Evolutionary conservation across 2,888 invertebrate species (phyloP), one percentile per base, ranked within the genome.

Genomic region (Tenthredo scrophulariae): DNA sequence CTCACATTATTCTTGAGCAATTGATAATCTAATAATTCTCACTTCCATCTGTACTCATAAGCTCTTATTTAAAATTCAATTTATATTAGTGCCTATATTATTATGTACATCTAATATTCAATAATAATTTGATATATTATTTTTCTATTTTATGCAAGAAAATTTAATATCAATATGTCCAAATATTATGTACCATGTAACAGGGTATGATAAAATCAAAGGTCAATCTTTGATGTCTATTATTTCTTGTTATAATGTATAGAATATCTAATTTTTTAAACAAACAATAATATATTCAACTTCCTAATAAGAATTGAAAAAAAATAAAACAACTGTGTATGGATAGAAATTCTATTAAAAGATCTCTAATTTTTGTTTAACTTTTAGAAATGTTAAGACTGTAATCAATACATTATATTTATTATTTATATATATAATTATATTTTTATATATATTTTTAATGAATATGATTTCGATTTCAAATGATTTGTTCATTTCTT

Each of bases 401-500:
- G 72, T 67, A 84, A 84, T 84, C 84, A 67, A 62, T 46, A 82
- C 40, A n/a, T 72, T 72, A 84, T 70, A 84, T 70, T 54, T 80
- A 72, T 85, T 85, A 85, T 82, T 72, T 75, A 84, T 84, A 84
- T 72, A 62, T 85, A 86, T 67, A 85, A 83, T 77, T 54, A 77
- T 86, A 62, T 43, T 58, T 77, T 85, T 84, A 86, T 86, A 86
- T 85, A 87, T 84, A 79, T 72, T 84, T 54, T 54, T 84, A 84
- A 84, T 74, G 86, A 86, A 86, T 86, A 87, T 87, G 84, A 86
- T 87, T 86, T 85, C 72, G 84, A 86, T 86, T 85, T 79, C 43
- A 84, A 85, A 58, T 54, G 58, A 77, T 85, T 84, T 86, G 79
- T 86, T 86, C 4, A 43, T 87, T 85, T 85, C 80, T 86, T 50